phyloP scores from a whole-genome alignment of 1,140 invertebrate genomes.

The Sitodiplosis mosellana region DNA sequence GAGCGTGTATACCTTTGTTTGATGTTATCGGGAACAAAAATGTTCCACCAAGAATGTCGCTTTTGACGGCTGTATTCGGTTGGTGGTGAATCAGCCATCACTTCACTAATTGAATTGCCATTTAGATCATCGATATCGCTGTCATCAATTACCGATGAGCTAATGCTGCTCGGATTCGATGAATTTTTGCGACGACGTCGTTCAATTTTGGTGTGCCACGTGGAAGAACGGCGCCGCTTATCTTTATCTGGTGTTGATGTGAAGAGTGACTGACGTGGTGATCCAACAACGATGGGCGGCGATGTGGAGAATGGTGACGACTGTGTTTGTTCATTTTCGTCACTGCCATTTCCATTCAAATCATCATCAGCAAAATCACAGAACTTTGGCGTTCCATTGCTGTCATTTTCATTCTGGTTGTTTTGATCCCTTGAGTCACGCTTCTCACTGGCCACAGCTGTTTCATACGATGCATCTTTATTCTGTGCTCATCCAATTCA shows the following conservation, averaged over 20 bases:
- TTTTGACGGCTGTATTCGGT: conserved; percentile 41
- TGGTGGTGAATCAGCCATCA: conserved; percentile 18
- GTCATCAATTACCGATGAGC: conserved; percentile 8
- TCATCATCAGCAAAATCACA: neutral
- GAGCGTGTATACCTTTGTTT: conserved; percentile 34
- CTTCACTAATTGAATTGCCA: conserved; percentile 27
- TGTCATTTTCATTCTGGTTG: neutral
- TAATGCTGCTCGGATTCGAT: conserved; percentile 22
- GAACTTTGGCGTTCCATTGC: neutral
- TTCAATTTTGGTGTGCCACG: conserved; percentile 53
- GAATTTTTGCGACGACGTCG: conserved; percentile 43
- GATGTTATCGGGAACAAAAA: conserved; percentile 53
- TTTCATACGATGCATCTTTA: conserved; percentile 10
- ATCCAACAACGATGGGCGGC: too few relatives aligned
- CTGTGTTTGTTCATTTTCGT: neutral
- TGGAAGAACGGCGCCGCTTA: conserved; percentile 37
- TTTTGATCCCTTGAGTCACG: conserved; percentile 13
- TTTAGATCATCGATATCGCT: conserved; percentile 13
- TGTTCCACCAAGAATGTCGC: conserved; percentile 69
- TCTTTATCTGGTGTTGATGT: neutral
- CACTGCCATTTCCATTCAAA: neutral
- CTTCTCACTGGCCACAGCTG: conserved; percentile 22
- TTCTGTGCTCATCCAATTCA: neutral
- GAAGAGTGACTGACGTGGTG: too few relatives aligned
- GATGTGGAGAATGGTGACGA: too few relatives aligned